Evolutionary conservation across 2,113 vertebrate species (phyloP), one percentile per base, ranked within the genome.

Genomic region (Serinus canaria): DNA sequence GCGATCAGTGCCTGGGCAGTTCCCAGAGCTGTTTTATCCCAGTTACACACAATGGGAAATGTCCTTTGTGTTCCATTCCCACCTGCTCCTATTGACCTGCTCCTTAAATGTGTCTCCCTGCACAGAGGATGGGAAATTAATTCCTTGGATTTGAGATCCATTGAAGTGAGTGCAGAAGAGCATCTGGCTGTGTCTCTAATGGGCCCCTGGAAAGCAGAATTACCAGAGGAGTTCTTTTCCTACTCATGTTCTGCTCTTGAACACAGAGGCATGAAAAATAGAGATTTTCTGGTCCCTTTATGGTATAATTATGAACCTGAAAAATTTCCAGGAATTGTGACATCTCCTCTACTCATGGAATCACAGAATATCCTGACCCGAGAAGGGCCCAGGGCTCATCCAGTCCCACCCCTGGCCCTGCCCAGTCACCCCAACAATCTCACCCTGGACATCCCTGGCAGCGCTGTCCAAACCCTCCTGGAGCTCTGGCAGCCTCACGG

Each of bases 331-430:
- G 2, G 2, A 58, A 52, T 21, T 46, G 39, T 39, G 43, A 23
- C 20, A 47, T 50, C 60, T 90, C 43, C 46, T 44, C 19, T 35
- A 30, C 33, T 66, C 30, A 13, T 21, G 37, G n/a, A 53, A 53
- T 53, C 47, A 10, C 2, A 2, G 39, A 75, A n/a, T 35, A n/a
- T 30, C 27, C 62, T 35, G 39, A 22, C 2, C 31, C 53, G 39
- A 5, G 5, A 52, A 11, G 28, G 46, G 22, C 11, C 24, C 3
- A 1, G 13, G 20, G 28, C 0, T 17, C 11, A n/a, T 0, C 46
- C 53, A 82, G 23, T 35, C 6, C 46, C 4, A 12, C 13, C 3
- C 28, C 46, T 3, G 3, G 3, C 28, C 52, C 52, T 74, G 19
- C 44, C 0, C 44, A 74, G 44, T 50, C 44, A 0, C 37, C 37